phyloP scores from a whole-genome alignment of 2,797 vertebrate genomes.

The Sebastes hubbsi region DNA sequence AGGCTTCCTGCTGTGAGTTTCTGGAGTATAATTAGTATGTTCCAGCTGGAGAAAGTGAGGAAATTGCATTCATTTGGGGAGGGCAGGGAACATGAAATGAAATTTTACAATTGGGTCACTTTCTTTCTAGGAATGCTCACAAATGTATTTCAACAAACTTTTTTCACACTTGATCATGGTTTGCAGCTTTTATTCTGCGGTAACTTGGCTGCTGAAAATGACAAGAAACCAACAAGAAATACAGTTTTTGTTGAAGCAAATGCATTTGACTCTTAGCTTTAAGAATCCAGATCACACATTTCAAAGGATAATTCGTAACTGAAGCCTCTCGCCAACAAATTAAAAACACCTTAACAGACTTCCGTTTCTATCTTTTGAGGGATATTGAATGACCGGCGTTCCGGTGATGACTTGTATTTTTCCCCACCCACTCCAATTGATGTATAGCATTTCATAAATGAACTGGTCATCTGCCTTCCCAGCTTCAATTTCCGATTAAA shows the following conservation, averaged over 20 bases:
- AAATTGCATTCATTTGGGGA: neutral
- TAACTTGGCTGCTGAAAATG: neutral
- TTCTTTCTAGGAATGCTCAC: conserved; percentile 32
- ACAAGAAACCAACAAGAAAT: neutral
- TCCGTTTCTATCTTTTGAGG: neutral
- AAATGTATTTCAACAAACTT: conserved; percentile 10
- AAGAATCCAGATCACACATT: neutral
- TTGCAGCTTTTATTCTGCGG: neutral
- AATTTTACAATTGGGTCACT: conserved; percentile 18
- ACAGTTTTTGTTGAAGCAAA: neutral
- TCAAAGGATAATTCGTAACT: neutral
- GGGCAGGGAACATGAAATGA: neutral
- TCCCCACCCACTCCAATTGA: neutral
- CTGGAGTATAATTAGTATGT: conserved; percentile 37
- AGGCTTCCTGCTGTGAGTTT: conserved; percentile 34
- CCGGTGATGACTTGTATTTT: conserved; percentile 5
- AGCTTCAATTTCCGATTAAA: conserved; percentile 59
- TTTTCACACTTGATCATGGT: neutral
- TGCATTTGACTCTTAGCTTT: neutral
- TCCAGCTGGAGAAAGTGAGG: neutral
- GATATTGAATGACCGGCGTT: conserved; percentile 29
- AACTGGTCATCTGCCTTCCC: conserved; percentile 32
- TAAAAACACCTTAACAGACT: neutral
- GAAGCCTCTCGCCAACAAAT: neutral
- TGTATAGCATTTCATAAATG: conserved; percentile 42